phyloP scores from a whole-genome alignment of 64 coral and sea anemone genomes.

The Montipora capricornis region DNA sequence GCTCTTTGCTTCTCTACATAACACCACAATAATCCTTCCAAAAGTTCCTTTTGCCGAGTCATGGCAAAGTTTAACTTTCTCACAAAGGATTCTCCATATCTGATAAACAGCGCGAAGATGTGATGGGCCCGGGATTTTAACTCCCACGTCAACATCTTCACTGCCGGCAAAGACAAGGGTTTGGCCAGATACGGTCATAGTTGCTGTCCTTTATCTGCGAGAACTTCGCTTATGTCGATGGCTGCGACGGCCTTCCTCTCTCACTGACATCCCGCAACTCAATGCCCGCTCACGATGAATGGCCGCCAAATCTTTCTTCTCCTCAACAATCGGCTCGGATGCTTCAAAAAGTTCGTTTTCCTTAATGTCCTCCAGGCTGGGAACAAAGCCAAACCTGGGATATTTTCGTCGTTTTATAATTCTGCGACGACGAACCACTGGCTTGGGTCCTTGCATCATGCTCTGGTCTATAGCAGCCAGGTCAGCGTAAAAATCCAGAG shows the following conservation, averaged over 20 bases:
- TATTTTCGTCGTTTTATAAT: constrained; percentile 30
- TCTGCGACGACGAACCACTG: constrained; percentile 29
- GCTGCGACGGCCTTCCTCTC: constrained; percentile 43
- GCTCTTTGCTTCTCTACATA: neutral
- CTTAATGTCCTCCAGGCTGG: constrained; percentile 48
- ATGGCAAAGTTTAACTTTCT: constrained; percentile 36
- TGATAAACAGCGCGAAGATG: neutral
- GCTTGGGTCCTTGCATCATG: constrained; percentile 23
- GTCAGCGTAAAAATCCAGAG: constrained; percentile 34
- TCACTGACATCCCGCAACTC: constrained; percentile 37
- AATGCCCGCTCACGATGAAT: constrained; percentile 61
- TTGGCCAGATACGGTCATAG: neutral
- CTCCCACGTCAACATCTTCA: neutral
- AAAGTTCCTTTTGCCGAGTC: constrained; percentile 32
- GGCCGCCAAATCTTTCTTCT: constrained; percentile 61
- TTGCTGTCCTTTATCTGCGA: neutral
- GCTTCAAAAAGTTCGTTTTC: constrained; percentile 44
- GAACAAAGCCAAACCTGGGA: constrained; percentile 34
- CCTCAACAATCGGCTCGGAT: neutral
- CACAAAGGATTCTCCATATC: constrained; percentile 28
- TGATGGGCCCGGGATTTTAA: neutral
- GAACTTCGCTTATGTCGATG: constrained; percentile 52
- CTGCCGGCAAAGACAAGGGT: neutral
- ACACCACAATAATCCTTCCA: constrained; percentile 13
- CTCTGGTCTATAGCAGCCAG: constrained; percentile 22